Percentiles rank a stretch among this genome's conserved stretches.
These are phyloP conservation scores for Dipodomys merriami DNA, from an alignment of 2,113 vertebrate species.

Conservation along the genomic window DNA sequence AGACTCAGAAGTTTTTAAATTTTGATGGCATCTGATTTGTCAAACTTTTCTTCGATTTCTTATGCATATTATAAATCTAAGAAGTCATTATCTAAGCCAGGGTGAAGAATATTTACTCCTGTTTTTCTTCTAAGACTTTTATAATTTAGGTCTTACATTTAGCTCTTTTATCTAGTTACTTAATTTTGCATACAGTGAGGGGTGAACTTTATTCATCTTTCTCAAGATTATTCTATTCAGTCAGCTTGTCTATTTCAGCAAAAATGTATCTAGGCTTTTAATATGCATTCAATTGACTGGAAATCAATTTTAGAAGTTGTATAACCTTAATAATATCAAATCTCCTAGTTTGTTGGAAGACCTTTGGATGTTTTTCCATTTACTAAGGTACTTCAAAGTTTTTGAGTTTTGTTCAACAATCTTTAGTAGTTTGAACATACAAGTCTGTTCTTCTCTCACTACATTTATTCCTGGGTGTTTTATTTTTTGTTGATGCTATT, in stretches of 20 bases:
- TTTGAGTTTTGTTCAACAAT: not conserved
- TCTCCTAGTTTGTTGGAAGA: not conserved
- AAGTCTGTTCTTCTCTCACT: not conserved
- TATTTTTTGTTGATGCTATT: not conserved
- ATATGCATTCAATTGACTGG: not conserved
- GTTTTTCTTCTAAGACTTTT: not conserved
- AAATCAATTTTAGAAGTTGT: not conserved
- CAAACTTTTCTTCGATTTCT: not conserved
- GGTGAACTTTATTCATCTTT: not conserved
- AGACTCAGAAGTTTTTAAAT: constrained; percentile 13
- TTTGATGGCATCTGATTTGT: not conserved
- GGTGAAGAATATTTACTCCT: not conserved
- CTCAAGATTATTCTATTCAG: not conserved
- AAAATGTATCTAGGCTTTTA: not conserved
- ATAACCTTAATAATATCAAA: not conserved
- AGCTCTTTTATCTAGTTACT: not conserved
- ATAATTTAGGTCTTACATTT: not conserved
- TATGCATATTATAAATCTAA: not conserved
- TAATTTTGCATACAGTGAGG: not conserved
- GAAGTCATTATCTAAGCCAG: not conserved
- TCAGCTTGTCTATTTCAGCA: constrained; percentile 7
- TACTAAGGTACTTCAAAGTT: not conserved
- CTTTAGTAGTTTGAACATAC: not conserved
- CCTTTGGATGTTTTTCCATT: not conserved
- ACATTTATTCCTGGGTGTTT: constrained; percentile 21